These are phyloP conservation scores for Leptopilina syphax DNA, from an alignment of 2,888 invertebrate genomes.

Conservation along the genomic window DNA sequence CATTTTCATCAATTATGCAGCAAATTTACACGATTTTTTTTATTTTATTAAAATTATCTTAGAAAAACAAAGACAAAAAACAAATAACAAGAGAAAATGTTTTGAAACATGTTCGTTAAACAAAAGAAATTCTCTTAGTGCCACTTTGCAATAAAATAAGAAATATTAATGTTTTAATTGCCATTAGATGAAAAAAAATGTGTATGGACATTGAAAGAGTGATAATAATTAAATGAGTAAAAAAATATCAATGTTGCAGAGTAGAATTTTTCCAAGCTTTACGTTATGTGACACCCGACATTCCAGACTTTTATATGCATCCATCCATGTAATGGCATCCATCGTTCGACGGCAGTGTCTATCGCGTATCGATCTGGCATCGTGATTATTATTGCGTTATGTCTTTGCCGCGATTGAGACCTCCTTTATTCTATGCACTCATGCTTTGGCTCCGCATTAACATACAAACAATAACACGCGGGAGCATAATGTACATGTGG, in stretches of 20 bases:
- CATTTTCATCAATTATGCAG: no score
- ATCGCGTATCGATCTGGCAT: slow-evolving; percentile 72
- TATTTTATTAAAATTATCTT: no score
- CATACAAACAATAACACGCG: slow-evolving; percentile 33
- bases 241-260: slow-evolving; percentile 41
- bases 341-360: slow-evolving; percentile 62
- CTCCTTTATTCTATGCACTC: slow-evolving; percentile 61
- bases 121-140: no score
- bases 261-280: slow-evolving; percentile 50
- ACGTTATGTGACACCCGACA: slow-evolving; percentile 58
- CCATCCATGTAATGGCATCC: slow-evolving; percentile 64
- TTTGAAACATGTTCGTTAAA: no score
- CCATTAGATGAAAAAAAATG: no score
- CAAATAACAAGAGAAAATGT: no score
- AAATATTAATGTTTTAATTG: no score
- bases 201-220: slow-evolving; percentile 18
- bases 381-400: slow-evolving; percentile 71
- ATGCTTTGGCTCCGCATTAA: slow-evolving; percentile 43
- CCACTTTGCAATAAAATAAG: no score
- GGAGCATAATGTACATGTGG: not conserved
- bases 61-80: no score
- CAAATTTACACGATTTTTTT: no score
- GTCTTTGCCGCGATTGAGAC: slow-evolving; percentile 68
- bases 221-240: not conserved
- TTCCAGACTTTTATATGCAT: slow-evolving; percentile 62